These are phyloP conservation scores for Tanypteryx hageni DNA, from an alignment of 2,888 invertebrate genomes.

Conservation along the genomic window DNA sequence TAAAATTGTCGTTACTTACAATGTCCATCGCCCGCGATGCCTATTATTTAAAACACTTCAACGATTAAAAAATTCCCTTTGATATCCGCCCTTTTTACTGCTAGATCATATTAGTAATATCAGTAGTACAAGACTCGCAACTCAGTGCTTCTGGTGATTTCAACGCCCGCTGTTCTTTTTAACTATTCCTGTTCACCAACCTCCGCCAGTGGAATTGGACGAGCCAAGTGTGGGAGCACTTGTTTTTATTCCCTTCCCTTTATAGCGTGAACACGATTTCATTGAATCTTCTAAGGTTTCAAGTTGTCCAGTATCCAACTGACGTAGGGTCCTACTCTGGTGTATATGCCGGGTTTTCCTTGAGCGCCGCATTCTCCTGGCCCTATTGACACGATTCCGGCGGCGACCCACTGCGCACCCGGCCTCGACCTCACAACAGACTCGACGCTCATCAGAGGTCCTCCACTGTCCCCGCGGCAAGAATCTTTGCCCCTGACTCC, in stretches of 20 bases:
- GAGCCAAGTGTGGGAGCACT: background rate
- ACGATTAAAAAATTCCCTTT: too few relatives aligned
- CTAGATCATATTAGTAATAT: too few relatives aligned
- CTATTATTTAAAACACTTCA: too few relatives aligned
- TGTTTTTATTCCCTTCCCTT: background rate
- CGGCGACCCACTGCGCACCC: background rate
- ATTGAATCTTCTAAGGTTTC: background rate
- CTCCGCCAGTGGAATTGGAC: too few relatives aligned
- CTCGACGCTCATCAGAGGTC: conserved; percentile 69
- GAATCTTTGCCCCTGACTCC: conserved; percentile 67
- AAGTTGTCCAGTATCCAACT: conserved; percentile 58
- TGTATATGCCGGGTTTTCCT: conserved; percentile 40
- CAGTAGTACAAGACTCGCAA: too few relatives aligned
- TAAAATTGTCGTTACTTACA: too few relatives aligned
- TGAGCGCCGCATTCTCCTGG: background rate
- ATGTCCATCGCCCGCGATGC: too few relatives aligned
- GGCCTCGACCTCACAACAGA: conserved; percentile 35
- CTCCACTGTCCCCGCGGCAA: conserved; percentile 69
- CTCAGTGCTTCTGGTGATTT: too few relatives aligned
- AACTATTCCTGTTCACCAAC: too few relatives aligned
- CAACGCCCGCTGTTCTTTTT: too few relatives aligned
- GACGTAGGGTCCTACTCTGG: conserved; percentile 19
- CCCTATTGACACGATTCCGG: conserved; percentile 29
- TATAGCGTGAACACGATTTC: too few relatives aligned
- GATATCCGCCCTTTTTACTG: too few relatives aligned